Percentiles rank a stretch among this genome's conserved stretches.
Conservation (phyloP, 1,140 invertebrate species). For the Thaumatotibia leucotreta region DNA sequence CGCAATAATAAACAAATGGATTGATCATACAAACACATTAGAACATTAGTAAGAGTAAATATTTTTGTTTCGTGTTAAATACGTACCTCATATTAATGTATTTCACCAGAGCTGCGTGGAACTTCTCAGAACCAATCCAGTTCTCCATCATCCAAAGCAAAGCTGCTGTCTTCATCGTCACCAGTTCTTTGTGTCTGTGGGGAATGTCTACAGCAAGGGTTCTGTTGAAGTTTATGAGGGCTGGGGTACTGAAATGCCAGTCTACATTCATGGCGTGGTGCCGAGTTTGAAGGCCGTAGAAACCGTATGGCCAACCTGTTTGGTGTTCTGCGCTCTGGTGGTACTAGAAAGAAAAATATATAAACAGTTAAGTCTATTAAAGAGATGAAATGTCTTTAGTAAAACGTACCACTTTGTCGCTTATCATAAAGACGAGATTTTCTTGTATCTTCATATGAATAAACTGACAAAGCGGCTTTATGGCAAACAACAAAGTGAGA, state of each 20-base stretch:
- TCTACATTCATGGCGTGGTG: conserved; percentile 52
- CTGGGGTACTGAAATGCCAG: conserved; percentile 46
- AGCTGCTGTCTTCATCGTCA: conserved; percentile 61
- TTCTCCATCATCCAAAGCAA: conserved; percentile 69
- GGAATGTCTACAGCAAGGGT: conserved; percentile 54
- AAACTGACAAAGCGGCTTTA: too few species aligned
- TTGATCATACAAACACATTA: background rate
- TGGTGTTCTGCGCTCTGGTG: conserved; percentile 28
- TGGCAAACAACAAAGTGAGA: too few species aligned
- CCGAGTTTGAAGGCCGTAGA: conserved; percentile 54
- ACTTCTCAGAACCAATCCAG: conserved; percentile 55
- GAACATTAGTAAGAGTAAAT: background rate
- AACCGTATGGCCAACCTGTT: conserved; percentile 26
- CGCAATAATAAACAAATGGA: too few species aligned
- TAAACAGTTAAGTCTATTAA: background rate
- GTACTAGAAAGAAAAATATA: conserved; percentile 36
- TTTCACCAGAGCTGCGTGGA: conserved; percentile 55
- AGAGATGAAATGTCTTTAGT: too few species aligned
- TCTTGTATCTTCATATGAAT: too few species aligned
- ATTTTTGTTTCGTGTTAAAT: background rate
- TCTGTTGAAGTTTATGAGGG: conserved; percentile 47
- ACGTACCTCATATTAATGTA: conserved; percentile 57
- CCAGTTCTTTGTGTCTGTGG: conserved; percentile 45
- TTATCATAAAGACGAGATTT: too few species aligned
- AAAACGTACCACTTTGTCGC: too few species aligned